Evolutionary conservation across 2,113 vertebrate genomes (phyloP), one percentile per base, ranked within the genome.

Genomic region (Scalopus aquaticus): DNA sequence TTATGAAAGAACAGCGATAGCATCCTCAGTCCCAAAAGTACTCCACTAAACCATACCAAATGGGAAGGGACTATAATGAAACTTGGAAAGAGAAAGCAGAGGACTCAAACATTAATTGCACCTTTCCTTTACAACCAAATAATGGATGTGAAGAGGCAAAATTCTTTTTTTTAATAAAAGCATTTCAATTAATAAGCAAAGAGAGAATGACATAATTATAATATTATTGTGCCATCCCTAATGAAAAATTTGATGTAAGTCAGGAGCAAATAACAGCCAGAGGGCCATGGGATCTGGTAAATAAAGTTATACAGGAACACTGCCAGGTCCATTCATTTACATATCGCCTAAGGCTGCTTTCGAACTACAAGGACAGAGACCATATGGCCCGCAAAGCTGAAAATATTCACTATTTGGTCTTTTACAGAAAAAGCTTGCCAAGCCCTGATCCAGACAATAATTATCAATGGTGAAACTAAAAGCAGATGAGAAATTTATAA

Each of bases 181-280:
- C 20, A 78, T 83, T 82, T 78, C 35, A 4, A 72, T 60, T n/a
- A 90, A 90, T 83, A 77, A 86, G 89, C 13, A 77, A 78, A 89
- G 49, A 37, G 46, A 65, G 60, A 46, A n/a, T 44, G 39, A 74
- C 1, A 89, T 87, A 32, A 83, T 70, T 73, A 37, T 12, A 22
- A 3, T 54, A 82, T 67, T 62, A 73, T 64, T 72, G 74, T 78
- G 15, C 24, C 93, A 54, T 1, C 51, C 82, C 82, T 58, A 86
- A 64, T 93, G 58, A 88, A 88, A 85, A 49, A 46, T 77, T 19
- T 42, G 44, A 83, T 56, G 15, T 32, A 64, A n/a, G 32, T 85
- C 73, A 86, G 35, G 35, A 16, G 49, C 24, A 79, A 93, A 35
- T 51, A 28, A 9, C 0, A 13, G 20, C 65, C 54, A 74, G 17